Conservation (phyloP, 2,113 vertebrate genomes). For the Etheostoma spectabile region DNA sequence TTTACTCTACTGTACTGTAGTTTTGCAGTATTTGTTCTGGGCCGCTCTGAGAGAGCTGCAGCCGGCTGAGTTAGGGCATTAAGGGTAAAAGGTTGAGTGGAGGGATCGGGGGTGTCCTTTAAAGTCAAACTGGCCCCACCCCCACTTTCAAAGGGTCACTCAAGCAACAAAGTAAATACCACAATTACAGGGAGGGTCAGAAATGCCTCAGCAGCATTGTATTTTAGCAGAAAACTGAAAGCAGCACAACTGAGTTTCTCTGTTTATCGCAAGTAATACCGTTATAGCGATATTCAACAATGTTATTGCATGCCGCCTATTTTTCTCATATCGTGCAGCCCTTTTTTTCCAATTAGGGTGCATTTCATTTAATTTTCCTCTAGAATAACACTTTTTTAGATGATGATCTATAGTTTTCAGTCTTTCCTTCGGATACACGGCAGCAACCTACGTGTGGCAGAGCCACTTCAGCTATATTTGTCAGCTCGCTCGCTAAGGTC, state of each 20-base stretch:
- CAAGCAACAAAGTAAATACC: constrained; percentile 43
- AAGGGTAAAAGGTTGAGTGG: constrained; percentile 5
- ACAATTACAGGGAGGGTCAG: constrained; percentile 63
- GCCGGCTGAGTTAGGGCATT: not conserved
- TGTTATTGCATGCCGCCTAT: too few relatives aligned
- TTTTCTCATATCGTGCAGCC: too few relatives aligned
- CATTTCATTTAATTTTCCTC: not conserved
- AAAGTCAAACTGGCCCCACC: constrained; percentile 9
- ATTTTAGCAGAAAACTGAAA: too few relatives aligned
- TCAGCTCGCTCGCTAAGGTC: too few relatives aligned
- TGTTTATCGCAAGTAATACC: too few relatives aligned
- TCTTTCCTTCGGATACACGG: too few relatives aligned
- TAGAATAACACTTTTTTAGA: not conserved
- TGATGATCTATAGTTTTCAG: not conserved
- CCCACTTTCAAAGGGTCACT: constrained; percentile 47
- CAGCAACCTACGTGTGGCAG: too few relatives aligned
- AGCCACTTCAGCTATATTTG: too few relatives aligned
- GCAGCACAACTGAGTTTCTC: too few relatives aligned
- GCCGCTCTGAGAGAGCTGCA: not conserved
- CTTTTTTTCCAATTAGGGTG: not conserved
- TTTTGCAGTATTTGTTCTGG: not conserved
- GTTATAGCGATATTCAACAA: too few relatives aligned
- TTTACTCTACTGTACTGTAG: not conserved
- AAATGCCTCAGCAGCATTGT: constrained; percentile 27
- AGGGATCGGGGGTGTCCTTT: constrained; percentile 2